Base-by-base conservation (phyloP, 2,113 vertebrate genomes). In the Chamaetylas fuelleborni region DNA sequence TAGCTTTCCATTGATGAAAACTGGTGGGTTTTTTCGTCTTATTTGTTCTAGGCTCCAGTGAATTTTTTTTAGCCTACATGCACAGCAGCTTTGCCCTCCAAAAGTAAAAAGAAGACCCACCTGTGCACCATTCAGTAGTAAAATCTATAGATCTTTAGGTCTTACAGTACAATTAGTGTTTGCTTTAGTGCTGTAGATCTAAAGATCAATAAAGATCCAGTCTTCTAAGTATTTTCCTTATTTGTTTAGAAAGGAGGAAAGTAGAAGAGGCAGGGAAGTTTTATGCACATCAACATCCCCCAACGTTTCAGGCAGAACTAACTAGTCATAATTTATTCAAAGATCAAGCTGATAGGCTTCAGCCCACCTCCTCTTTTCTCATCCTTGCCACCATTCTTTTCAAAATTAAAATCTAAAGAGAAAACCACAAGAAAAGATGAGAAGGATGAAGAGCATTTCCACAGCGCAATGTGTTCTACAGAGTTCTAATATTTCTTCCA, bases 301-400 rank as follows among this genome's bases (percentile, higher is more conserved):
- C 43, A 64, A 15, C 2, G 0, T 92, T 93, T 93, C 80, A 96
- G 72, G 88, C 77, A 93, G 80, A 71, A 94, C 88, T 84, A 90
- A 94, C 88, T 90, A 95, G 69, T 76, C 86, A 92, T 93, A 96
- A 94, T 84, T 81, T 86, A 94, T 93, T 92, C 93, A 90, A 86
- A 94, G 90, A 96, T 94, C 80, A 92, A 96, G 69, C 72, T 88
- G 92, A 95, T 95, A 96, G 64, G 84, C 86, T 94, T 95, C 90
- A 97, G 92, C 86, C 90, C 82, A 96, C 93, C 93, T 96, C 88
- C 72, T 94, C 82, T 93, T 88, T 93, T 92, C 90, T 94, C 92
- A 96, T 92, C 86, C 88, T 93, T 86, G 58, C 82, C 88, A 94
- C 61, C 86, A 86, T 93, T 92, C 86, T 95, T 94, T 90, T 88